Percentiles rank a stretch among this genome's conserved stretches.
Conservation (phyloP, 2,113 vertebrate genomes). For the Atlantisia rogersi region DNA sequence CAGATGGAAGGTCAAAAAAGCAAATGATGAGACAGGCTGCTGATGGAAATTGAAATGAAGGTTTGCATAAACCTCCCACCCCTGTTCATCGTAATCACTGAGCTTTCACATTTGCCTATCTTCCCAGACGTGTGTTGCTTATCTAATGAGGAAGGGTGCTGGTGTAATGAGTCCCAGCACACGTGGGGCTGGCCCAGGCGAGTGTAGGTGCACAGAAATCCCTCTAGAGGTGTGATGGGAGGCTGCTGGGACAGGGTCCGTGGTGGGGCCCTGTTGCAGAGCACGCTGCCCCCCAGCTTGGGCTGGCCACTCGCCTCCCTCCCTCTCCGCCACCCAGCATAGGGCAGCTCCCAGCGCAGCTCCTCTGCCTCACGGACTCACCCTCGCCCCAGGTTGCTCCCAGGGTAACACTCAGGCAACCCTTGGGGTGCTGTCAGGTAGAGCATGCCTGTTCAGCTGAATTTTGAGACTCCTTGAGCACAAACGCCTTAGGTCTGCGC, state of each 20-base stretch:
- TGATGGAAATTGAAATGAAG: neutral
- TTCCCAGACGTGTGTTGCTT: neutral
- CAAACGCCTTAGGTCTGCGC: accelerated
- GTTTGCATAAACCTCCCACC: conserved; percentile 1
- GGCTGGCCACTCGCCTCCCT: neutral
- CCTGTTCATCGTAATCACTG: neutral
- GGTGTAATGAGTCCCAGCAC: neutral
- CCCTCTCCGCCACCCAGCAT: neutral
- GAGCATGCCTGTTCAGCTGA: neutral
- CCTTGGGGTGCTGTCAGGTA: too few relatives aligned
- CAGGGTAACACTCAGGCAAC: neutral
- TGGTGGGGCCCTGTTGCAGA: too few relatives aligned
- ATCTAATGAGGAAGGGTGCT: neutral
- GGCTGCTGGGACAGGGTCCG: accelerated
- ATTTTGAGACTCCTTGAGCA: neutral
- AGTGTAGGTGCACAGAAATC: neutral
- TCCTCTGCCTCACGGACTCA: neutral
- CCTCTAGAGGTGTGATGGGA: neutral
- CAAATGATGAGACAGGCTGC: neutral
- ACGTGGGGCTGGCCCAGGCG: accelerated
- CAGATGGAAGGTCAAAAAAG: neutral
- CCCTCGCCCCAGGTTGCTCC: neutral
- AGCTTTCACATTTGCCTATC: neutral
- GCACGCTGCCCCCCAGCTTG: accelerated
- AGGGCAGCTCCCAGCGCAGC: neutral